Evolutionary conservation across 2,888 invertebrate species (phyloP).

Genomic region (Arctia plantaginis): DNA sequence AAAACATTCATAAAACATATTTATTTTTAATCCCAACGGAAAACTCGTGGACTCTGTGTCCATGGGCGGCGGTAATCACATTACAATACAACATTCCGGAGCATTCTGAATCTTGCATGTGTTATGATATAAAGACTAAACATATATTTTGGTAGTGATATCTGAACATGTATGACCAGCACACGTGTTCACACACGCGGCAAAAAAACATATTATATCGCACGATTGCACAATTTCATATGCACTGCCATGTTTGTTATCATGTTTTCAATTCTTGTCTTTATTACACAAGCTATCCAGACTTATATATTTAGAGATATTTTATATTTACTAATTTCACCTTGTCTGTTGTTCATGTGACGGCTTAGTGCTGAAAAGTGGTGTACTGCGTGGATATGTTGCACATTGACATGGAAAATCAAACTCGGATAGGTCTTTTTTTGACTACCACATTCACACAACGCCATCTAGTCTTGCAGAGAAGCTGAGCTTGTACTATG

Average conservation of each 20-base stretch:
- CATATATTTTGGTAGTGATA: background rate
- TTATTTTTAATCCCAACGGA: no score
- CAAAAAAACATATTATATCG: background rate
- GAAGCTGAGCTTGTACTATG: no score
- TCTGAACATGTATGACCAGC: constrained; percentile 3
- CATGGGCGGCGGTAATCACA: no score
- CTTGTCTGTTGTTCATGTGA: no score
- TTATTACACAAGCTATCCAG: background rate
- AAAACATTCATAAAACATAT: no score
- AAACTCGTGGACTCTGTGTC: no score
- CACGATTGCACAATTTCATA: constrained; percentile 21
- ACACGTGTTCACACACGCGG: constrained; percentile 18
- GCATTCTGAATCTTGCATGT: background rate
- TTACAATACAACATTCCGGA: background rate
- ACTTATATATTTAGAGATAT: background rate
- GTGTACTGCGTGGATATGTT: no score
- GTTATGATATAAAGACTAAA: background rate
- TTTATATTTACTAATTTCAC: background rate
- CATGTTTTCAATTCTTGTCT: constrained; percentile 16
- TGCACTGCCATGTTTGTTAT: constrained; percentile 13
- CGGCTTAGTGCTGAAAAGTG: no score
- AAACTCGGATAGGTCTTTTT: no score
- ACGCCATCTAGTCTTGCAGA: no score
- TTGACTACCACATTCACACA: no score
- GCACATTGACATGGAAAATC: no score